phyloP scores from a whole-genome alignment of 2,113 vertebrate genomes.

The Pomatorhinus ruficollis region DNA sequence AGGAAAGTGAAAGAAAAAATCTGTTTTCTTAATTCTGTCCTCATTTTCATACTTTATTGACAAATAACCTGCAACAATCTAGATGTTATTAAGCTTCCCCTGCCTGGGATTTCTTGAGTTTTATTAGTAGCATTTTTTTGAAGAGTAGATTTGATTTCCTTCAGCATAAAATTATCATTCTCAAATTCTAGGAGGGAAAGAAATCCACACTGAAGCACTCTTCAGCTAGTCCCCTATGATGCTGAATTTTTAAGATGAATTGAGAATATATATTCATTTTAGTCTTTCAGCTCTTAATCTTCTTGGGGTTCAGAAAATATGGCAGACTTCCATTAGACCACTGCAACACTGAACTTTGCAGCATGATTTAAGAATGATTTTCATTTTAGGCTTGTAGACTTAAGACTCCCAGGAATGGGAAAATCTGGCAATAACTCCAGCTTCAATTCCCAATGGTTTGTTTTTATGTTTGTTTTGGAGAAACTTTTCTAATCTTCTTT shows the following conservation, averaged over 20 bases:
- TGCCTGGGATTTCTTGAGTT: not conserved
- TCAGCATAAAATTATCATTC: not conserved
- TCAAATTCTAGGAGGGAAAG: not conserved
- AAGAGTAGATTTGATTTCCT: not conserved
- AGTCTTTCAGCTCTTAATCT: not conserved
- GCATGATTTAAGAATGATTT: not conserved
- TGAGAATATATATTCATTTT: conserved; percentile 12
- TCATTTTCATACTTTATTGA: not conserved
- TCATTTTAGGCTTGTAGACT: not conserved
- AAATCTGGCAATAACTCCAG: not conserved
- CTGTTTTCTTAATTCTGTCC: not conserved
- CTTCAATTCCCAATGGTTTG: not conserved
- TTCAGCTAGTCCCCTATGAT: not conserved
- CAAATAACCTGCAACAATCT: not conserved
- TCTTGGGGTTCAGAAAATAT: not conserved
- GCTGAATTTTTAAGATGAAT: not conserved
- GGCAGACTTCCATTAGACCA: not conserved
- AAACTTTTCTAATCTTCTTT: not conserved
- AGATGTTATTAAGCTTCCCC: not conserved
- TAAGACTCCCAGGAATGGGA: not conserved
- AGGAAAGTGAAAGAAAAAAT: not conserved
- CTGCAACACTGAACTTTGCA: not conserved
- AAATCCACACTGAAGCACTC: not conserved
- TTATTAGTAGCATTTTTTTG: not conserved
- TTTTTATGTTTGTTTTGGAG: not conserved